Conservation (phyloP, 2,888 invertebrate genomes). For the Diarsia dahlii region DNA sequence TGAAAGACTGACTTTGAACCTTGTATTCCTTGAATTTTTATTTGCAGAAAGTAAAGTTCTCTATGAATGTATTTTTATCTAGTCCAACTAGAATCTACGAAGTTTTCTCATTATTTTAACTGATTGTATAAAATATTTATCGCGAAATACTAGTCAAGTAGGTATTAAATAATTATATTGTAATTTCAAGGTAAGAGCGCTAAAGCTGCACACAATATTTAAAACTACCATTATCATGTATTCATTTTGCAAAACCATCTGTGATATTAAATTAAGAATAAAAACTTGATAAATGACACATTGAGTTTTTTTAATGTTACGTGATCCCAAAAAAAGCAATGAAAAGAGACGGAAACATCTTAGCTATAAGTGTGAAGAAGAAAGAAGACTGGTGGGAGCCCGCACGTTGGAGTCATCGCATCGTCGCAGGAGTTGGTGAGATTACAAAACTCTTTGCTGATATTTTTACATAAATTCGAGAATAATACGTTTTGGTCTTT, state of each 20-base stretch:
- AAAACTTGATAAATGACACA: slow-evolving; percentile 36
- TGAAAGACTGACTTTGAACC: slow-evolving; percentile 16
- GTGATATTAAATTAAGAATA: slow-evolving; percentile 65
- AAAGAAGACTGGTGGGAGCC: slow-evolving; percentile 34
- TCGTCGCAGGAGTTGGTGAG: slow-evolving; percentile 72
- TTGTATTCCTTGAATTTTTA: slow-evolving; percentile 38
- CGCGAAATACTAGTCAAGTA: neutral
- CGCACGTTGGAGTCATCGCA: slow-evolving; percentile 57
- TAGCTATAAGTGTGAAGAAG: slow-evolving; percentile 70
- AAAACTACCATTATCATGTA: slow-evolving; percentile 21
- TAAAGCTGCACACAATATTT: slow-evolving; percentile 16
- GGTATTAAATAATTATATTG: slow-evolving; percentile 32
- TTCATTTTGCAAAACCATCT: slow-evolving; percentile 40
- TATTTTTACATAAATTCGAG: slow-evolving; percentile 72
- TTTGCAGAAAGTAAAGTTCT: slow-evolving; percentile 39
- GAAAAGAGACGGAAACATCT: slow-evolving; percentile 47
- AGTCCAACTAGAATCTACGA: slow-evolving; percentile 18
- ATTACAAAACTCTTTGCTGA: slow-evolving; percentile 60
- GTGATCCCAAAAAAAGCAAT: slow-evolving; percentile 43
- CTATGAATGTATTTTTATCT: slow-evolving; percentile 16
- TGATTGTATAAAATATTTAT: slow-evolving; percentile 28
- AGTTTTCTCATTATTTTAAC: slow-evolving; percentile 1
- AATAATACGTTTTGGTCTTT: slow-evolving; percentile 87
- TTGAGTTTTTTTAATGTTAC: slow-evolving; percentile 70
- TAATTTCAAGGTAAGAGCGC: slow-evolving; percentile 29